These are phyloP conservation scores for Porites evermanni DNA, from an alignment of 92 coral and sea anemone species.

Conservation along the genomic window DNA sequence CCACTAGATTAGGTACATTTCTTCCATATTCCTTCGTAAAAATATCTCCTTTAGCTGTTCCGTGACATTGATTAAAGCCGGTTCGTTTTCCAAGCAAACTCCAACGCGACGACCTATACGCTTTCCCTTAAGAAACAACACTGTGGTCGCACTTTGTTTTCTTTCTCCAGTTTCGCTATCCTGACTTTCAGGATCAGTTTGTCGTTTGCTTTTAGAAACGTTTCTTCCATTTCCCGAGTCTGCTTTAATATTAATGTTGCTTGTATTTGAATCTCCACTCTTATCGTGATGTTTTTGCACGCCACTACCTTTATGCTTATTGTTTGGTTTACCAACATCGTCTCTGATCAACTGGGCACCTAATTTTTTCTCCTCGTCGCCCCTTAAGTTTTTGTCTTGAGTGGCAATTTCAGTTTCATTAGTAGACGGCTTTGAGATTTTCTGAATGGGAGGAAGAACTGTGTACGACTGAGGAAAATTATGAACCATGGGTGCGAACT, in stretches of 20 bases:
- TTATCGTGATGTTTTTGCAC: constrained; percentile 14
- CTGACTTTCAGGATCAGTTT: background rate
- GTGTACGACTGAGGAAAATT: constrained; percentile 79
- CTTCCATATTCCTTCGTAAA: constrained; percentile 89
- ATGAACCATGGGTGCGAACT: constrained; percentile 62
- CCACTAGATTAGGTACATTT: constrained; percentile 84
- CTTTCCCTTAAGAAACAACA: constrained; percentile 68
- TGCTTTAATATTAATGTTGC: background rate
- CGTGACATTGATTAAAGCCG: constrained; percentile 73
- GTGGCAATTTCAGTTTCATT: background rate
- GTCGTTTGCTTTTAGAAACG: background rate
- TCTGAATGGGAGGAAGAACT: constrained; percentile 85
- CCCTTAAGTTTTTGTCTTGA: constrained; percentile 18
- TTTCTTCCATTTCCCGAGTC: background rate
- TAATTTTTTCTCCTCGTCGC: constrained; percentile 14
- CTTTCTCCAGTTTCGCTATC: constrained; percentile 53
- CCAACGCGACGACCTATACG: constrained; percentile 78
- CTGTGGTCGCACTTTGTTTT: constrained; percentile 68
- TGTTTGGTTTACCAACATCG: background rate
- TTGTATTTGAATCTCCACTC: background rate
- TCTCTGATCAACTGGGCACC: background rate
- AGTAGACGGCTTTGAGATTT: background rate
- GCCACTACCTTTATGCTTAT: constrained; percentile 7
- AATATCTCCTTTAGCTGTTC: constrained; percentile 89
- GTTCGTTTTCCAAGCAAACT: constrained; percentile 82